These are phyloP conservation scores for Myiozetetes cayanensis DNA, from an alignment of 2,113 vertebrate species.

Conservation along the genomic window DNA sequence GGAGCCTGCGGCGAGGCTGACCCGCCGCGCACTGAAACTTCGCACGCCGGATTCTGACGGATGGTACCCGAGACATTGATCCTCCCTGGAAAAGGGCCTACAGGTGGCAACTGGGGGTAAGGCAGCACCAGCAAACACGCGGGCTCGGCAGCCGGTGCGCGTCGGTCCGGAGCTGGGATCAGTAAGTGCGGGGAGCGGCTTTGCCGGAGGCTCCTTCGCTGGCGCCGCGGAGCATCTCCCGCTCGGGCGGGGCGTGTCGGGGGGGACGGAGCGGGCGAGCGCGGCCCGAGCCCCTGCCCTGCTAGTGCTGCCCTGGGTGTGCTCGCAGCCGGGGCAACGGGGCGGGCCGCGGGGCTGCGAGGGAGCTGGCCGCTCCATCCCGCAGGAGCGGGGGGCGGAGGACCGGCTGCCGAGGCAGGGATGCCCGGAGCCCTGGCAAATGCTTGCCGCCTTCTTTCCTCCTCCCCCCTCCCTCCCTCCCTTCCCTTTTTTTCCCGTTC, in stretches of 20 bases:
- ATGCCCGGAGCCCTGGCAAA: background rate
- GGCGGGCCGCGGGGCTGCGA: background rate
- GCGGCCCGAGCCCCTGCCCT: background rate
- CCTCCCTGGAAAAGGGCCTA: background rate
- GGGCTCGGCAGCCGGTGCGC: background rate
- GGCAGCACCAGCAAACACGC: rapidly evolving
- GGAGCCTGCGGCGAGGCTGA: background rate
- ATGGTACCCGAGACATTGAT: rapidly evolving
- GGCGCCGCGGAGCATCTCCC: background rate
- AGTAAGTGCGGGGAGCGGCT: background rate
- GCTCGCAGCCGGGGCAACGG: background rate
- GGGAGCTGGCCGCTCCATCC: background rate
- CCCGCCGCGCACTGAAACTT: background rate
- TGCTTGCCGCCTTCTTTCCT: background rate
- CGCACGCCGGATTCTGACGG: background rate
- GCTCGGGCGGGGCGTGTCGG: background rate
- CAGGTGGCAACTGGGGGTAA: slow-evolving; percentile 21
- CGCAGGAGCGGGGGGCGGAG: background rate
- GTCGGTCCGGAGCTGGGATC: background rate
- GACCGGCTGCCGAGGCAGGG: background rate
- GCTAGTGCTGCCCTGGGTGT: too few species aligned
- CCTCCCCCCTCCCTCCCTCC: rapidly evolving
- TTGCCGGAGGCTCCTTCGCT: background rate
- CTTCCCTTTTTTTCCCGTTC: background rate
- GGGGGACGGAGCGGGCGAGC: background rate